A percentile compares a stretch with the other conserved stretches of the same genome.
These are phyloP conservation scores for Coreius guichenoti DNA, from an alignment of 2,797 vertebrate genomes.

Conservation along the genomic window DNA sequence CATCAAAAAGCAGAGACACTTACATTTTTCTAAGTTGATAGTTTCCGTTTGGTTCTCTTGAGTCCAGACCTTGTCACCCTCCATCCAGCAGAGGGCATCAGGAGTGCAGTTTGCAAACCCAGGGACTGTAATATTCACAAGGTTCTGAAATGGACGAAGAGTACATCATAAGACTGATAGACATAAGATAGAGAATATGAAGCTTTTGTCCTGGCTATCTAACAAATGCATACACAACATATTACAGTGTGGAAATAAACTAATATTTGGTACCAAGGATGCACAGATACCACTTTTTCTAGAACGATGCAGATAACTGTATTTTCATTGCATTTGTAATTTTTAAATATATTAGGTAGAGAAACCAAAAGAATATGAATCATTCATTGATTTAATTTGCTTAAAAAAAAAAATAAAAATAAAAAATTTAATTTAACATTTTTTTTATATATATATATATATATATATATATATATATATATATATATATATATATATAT, in stretches of 20 bases:
- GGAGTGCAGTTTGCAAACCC: conserved; percentile 75
- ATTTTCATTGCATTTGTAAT: too few species aligned
- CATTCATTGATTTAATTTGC: too few species aligned
- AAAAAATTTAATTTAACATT: too few species aligned
- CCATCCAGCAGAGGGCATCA: conserved; percentile 78
- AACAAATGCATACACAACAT: not conserved
- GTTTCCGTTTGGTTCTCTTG: conserved; percentile 76
- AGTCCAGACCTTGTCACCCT: conserved; percentile 76
- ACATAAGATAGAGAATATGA: not conserved
- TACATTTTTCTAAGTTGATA: conserved; percentile 83
- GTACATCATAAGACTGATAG: not conserved
- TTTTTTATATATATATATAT: too few species aligned
- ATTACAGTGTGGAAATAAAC: not conserved
- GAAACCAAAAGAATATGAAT: too few species aligned
- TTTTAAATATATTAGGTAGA: too few species aligned
- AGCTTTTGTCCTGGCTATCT: not conserved
- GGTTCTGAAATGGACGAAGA: conserved; percentile 66
- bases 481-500: too few species aligned
- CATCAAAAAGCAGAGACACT: conserved; percentile 62
- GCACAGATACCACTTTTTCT: too few species aligned
- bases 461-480: too few species aligned
- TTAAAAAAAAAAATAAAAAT: too few species aligned
- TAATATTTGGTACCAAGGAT: too few species aligned
- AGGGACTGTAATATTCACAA: conserved; percentile 80
- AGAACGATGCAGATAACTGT: too few species aligned